These are phyloP conservation scores for Hydraecia micacea DNA, from an alignment of 2,888 invertebrate species.

Conservation along the genomic window DNA sequence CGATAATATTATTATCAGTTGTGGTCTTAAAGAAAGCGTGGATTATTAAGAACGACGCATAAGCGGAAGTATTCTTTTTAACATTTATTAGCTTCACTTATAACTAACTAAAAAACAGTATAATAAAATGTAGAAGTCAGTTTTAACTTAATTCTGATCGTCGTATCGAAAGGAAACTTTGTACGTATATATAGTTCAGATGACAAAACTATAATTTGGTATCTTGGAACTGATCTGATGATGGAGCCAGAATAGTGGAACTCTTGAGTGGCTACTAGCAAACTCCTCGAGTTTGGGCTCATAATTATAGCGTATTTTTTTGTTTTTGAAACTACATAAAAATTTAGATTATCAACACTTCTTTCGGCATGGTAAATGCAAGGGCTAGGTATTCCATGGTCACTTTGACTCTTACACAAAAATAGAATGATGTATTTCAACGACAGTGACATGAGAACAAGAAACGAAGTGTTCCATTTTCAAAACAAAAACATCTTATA, in stretches of 20 bases:
- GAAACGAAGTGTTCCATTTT: slow-evolving; percentile 26
- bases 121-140: background rate
- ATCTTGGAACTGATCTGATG: background rate
- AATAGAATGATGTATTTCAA: slow-evolving; percentile 16
- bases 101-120: background rate
- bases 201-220: background rate
- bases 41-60: background rate
- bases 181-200: background rate
- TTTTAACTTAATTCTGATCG: background rate
- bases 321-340: background rate
- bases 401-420: slow-evolving; percentile 22
- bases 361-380: background rate
- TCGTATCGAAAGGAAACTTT: background rate
- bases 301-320: background rate
- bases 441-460: too few species aligned
- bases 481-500: slow-evolving; percentile 30
- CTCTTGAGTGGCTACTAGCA: background rate
- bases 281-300: background rate
- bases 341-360: background rate
- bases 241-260: background rate
- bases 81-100: background rate
- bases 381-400: too few species aligned
- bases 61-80: background rate
- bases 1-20: slow-evolving; percentile 46
- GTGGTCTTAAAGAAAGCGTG: slow-evolving; percentile 39